A percentile compares a stretch with the other conserved stretches of the same genome.
phyloP scores from a whole-genome alignment of 2,797 vertebrate species.

The Limosa lapponica region DNA sequence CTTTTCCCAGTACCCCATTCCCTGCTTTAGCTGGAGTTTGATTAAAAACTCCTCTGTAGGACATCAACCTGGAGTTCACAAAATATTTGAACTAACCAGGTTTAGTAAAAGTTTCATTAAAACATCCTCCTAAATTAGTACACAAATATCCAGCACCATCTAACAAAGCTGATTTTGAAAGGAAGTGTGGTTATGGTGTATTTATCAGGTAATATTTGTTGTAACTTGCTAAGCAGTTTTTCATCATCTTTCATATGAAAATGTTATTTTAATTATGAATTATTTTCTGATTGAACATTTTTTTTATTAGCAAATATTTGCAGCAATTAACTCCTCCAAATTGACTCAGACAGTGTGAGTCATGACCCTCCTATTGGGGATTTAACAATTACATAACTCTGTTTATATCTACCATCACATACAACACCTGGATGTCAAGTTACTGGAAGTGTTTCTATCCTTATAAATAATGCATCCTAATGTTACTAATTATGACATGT shows the following conservation, averaged over 20 bases:
- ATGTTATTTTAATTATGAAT: not conserved
- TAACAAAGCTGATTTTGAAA: not conserved
- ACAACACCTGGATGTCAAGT: not conserved
- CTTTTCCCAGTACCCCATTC: not conserved
- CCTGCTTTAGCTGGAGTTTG: accelerated
- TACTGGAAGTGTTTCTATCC: not conserved
- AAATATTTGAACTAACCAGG: not conserved
- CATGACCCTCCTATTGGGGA: not conserved
- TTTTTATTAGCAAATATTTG: not conserved
- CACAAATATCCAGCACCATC: not conserved
- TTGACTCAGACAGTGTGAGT: not conserved
- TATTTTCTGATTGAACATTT: not conserved
- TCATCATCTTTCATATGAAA: not conserved
- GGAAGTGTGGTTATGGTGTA: accelerated
- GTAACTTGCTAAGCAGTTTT: not conserved
- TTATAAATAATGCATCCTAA: constrained; percentile 25
- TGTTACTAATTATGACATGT: constrained; percentile 3
- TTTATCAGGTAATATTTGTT: not conserved
- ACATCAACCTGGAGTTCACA: not conserved
- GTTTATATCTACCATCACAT: not conserved
- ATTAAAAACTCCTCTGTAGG: not conserved
- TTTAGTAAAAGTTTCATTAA: not conserved
- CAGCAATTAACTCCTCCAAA: not conserved
- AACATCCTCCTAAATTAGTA: not conserved
- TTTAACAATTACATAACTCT: not conserved